Evolutionary conservation across 2,113 vertebrate species (phyloP).

Genomic region (Pterocles gutturalis): DNA sequence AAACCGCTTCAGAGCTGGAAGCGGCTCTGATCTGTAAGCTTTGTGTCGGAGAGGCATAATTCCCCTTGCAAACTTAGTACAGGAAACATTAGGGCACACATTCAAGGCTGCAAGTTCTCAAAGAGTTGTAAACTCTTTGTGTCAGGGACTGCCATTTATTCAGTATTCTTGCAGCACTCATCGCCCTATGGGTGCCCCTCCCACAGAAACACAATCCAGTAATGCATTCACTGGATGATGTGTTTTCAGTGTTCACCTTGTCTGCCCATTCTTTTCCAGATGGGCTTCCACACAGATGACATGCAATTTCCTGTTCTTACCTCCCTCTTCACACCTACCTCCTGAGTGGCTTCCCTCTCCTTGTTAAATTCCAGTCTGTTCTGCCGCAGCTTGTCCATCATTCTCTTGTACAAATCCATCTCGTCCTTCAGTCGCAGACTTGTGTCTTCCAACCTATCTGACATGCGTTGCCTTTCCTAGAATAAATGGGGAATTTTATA

Average conservation of each 20-base stretch:
- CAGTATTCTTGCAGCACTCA: background rate
- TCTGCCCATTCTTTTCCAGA: background rate
- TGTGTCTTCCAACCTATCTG: constrained; percentile 91
- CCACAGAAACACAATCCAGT: background rate
- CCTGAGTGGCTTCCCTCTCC: constrained; percentile 93
- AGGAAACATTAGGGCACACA: background rate
- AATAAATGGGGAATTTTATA: background rate
- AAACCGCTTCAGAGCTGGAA: background rate
- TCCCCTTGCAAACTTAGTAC: background rate
- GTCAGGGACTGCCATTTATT: background rate
- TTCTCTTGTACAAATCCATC: constrained; percentile 93
- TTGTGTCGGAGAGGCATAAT: background rate
- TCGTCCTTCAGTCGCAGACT: constrained; percentile 93
- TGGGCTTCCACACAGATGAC: background rate
- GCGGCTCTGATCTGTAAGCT: background rate
- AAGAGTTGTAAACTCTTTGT: background rate
- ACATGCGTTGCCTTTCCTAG: constrained; percentile 94
- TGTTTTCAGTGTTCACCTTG: background rate
- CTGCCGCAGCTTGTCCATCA: constrained; percentile 96
- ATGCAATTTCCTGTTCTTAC: accelerated
- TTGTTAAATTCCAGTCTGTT: constrained; percentile 92
- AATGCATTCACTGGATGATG: background rate
- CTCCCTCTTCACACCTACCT: constrained; percentile 79
- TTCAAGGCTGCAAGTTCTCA: background rate
- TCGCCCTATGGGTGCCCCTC: background rate